phyloP scores from a whole-genome alignment of 2,888 invertebrate genomes.

The Pseudococcus longispinus region DNA sequence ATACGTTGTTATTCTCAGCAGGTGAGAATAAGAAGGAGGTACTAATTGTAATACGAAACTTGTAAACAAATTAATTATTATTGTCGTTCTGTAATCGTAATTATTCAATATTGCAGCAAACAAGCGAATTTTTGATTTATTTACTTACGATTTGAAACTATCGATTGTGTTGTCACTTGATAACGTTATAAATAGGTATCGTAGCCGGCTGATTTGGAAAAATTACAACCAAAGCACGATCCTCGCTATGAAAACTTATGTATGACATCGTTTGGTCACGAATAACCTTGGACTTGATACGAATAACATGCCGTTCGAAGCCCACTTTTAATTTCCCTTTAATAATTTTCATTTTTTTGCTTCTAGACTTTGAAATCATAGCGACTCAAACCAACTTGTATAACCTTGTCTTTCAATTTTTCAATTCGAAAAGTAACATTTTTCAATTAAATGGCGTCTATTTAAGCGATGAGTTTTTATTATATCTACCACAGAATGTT shows the following conservation, averaged over 20 bases:
- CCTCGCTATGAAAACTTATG: not conserved
- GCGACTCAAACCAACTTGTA: not conserved
- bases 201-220: not conserved
- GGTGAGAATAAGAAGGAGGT: too few species aligned
- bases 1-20: too few species aligned
- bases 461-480: not conserved
- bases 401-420: constrained; percentile 20
- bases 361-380: not conserved
- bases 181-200: not conserved
- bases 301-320: not conserved
- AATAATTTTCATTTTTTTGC: not conserved
- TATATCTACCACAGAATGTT: not conserved
- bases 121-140: too few species aligned
- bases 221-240: not conserved
- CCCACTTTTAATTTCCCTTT: not conserved
- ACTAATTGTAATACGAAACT: too few species aligned
- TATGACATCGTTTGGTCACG: not conserved
- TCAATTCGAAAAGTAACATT: constrained; percentile 10
- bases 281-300: not conserved
- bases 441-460: not conserved
- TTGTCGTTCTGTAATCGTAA: too few species aligned
- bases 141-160: too few species aligned
- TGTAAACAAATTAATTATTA: too few species aligned
- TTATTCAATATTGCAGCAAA: too few species aligned
- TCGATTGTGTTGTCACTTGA: too few species aligned